Evolutionary conservation across 2,113 vertebrate species (phyloP).

Genomic region (Emydocephalus ijimae): DNA sequence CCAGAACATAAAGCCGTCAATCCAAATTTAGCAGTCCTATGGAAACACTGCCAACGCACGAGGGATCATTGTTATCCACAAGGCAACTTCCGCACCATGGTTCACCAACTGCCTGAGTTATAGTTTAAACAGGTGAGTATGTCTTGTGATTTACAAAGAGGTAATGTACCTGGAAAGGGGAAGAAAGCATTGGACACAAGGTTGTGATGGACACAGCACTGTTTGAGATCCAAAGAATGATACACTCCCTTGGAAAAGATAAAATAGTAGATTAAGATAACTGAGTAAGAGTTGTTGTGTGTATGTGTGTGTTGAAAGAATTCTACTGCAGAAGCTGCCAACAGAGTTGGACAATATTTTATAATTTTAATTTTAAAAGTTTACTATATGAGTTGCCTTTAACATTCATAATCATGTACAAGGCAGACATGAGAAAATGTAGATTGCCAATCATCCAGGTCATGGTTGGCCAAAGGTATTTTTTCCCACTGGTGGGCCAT

Average conservation of each 20-base stretch:
- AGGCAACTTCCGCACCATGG: constrained; percentile 60
- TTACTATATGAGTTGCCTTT: too few species aligned
- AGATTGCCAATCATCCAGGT: too few species aligned
- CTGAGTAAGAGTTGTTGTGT: too few species aligned
- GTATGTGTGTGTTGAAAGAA: too few species aligned
- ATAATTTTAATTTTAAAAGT: too few species aligned
- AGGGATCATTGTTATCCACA: constrained; percentile 64
- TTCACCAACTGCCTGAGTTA: constrained; percentile 69
- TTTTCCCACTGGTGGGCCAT: too few species aligned
- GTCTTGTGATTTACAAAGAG: constrained; percentile 58
- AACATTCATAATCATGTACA: too few species aligned
- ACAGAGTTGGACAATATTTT: too few species aligned
- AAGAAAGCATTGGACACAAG: constrained; percentile 30
- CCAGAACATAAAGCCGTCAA: constrained; percentile 64
- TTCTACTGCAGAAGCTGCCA: too few species aligned
- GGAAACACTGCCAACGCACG: constrained; percentile 62
- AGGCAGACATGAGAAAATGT: too few species aligned
- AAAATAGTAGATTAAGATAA: too few species aligned
- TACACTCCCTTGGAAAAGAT: not conserved
- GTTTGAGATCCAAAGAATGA: not conserved
- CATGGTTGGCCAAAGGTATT: too few species aligned
- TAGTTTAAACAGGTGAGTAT: constrained; percentile 67
- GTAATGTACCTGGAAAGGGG: constrained; percentile 52
- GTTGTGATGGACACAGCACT: not conserved
- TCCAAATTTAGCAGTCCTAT: constrained; percentile 69